Evolutionary conservation across 2,113 vertebrate species (phyloP).

Genomic region (Rynchops niger): DNA sequence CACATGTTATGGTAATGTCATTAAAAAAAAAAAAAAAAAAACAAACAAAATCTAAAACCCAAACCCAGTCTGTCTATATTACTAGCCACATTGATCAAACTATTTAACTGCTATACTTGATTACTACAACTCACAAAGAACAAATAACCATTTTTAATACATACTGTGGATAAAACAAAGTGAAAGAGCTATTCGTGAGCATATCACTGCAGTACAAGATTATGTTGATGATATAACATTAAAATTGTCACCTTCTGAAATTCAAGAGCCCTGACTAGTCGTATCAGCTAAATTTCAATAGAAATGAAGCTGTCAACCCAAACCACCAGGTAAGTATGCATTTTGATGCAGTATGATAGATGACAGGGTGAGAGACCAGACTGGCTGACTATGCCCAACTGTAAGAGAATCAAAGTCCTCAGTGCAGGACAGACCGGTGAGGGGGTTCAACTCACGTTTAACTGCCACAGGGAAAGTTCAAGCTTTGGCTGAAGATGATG

Average conservation of each 20-base stretch:
- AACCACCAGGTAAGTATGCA: background rate
- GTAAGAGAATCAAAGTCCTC: background rate
- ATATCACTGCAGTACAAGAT: background rate
- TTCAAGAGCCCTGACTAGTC: background rate
- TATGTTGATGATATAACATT: background rate
- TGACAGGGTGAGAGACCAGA: background rate
- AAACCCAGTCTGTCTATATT: background rate
- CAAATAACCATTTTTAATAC: background rate
- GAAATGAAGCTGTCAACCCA: background rate
- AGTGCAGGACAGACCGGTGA: background rate
- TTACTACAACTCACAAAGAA: background rate
- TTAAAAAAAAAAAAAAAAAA: background rate
- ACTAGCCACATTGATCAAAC: background rate
- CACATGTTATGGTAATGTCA: background rate
- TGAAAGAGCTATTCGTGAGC: background rate
- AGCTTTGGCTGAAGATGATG: background rate
- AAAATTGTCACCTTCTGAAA: background rate
- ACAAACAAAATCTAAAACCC: background rate
- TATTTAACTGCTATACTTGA: background rate
- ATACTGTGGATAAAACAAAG: background rate
- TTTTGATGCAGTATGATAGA: background rate
- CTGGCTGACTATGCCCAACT: background rate
- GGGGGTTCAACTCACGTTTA: background rate
- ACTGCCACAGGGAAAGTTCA: background rate
- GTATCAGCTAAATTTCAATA: background rate